These are phyloP conservation scores for Crenichthys baileyi DNA, from an alignment of 2,797 vertebrate genomes.

Conservation along the genomic window DNA sequence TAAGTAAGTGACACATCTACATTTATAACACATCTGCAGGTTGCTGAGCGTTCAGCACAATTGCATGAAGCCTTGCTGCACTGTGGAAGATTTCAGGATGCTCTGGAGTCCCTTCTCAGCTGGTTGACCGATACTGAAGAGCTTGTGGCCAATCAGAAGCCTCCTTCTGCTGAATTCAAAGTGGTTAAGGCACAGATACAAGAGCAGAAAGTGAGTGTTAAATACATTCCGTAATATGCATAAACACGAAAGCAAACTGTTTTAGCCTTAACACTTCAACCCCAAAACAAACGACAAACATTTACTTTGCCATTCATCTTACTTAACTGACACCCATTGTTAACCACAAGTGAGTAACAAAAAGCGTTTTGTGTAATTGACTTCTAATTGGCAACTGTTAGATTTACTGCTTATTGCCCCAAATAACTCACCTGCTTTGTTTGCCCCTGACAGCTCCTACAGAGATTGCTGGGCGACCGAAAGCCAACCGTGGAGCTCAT, in stretches of 20 bases:
- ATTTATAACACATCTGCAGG: conserved; percentile 76
- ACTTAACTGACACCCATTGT: conserved; percentile 60
- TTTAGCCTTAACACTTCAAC: conserved; percentile 18
- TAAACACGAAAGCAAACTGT: conserved; percentile 16
- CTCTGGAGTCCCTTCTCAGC: conserved; percentile 95
- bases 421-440: conserved; percentile 64
- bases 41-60: conserved; percentile 94
- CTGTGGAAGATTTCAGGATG: conserved; percentile 97
- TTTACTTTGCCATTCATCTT: conserved; percentile 44
- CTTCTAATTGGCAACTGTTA: conserved; percentile 49
- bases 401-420: conserved; percentile 57
- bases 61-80: conserved; percentile 96
- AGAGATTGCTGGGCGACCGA: conserved; percentile 93
- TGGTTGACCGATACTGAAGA: conserved; percentile 98
- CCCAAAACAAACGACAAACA: conserved; percentile 8
- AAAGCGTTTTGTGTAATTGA: conserved; percentile 56
- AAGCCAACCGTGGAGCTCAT: conserved; percentile 93
- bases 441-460: conserved; percentile 86
- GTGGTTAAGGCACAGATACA: conserved; percentile 99
- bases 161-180: conserved; percentile 97
- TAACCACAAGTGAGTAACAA: conserved; percentile 37
- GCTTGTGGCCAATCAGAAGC: conserved; percentile 95
- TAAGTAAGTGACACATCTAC: conserved; percentile 41
- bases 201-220: conserved; percentile 93
- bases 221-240: not conserved